phyloP scores from a whole-genome alignment of 1,140 invertebrate species.

The Telenomus remus region DNA sequence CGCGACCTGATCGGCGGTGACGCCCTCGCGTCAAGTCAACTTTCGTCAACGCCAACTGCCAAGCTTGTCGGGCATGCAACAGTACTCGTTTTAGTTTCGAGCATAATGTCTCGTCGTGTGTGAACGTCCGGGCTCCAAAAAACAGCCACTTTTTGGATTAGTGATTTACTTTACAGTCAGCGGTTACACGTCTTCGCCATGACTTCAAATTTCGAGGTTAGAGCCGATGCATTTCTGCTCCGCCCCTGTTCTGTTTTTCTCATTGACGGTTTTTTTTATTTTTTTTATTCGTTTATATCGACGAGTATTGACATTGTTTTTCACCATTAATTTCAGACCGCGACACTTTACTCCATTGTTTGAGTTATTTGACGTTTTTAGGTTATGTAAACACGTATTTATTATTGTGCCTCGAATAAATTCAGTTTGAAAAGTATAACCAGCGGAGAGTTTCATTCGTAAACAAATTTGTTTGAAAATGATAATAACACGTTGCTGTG shows the following conservation, averaged over 20 bases:
- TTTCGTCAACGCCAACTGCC: constrained; percentile 15
- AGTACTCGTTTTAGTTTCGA: constrained; percentile 1
- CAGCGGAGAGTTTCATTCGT: too few species aligned
- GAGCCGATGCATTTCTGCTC: background rate
- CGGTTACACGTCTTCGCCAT: constrained; percentile 2
- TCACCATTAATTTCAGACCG: background rate
- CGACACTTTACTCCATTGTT: too few species aligned
- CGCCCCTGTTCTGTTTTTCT: background rate
- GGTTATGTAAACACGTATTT: background rate
- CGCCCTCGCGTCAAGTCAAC: constrained; percentile 33
- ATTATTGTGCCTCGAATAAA: background rate
- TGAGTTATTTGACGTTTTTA: background rate
- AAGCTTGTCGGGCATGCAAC: background rate
- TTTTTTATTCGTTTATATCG: background rate
- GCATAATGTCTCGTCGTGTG: constrained; percentile 1
- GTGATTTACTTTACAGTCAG: constrained; percentile 1
- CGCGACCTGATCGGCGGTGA: constrained; percentile 17
- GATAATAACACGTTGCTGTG: too few species aligned
- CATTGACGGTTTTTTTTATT: background rate
- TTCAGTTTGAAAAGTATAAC: too few species aligned
- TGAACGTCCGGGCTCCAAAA: background rate
- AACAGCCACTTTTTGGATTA: background rate
- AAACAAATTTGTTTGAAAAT: too few species aligned
- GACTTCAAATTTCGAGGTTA: constrained; percentile 27
- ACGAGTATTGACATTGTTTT: background rate